These are phyloP conservation scores for Onychomys arenicola DNA, from an alignment of 2,797 vertebrate genomes.

Conservation along the genomic window DNA sequence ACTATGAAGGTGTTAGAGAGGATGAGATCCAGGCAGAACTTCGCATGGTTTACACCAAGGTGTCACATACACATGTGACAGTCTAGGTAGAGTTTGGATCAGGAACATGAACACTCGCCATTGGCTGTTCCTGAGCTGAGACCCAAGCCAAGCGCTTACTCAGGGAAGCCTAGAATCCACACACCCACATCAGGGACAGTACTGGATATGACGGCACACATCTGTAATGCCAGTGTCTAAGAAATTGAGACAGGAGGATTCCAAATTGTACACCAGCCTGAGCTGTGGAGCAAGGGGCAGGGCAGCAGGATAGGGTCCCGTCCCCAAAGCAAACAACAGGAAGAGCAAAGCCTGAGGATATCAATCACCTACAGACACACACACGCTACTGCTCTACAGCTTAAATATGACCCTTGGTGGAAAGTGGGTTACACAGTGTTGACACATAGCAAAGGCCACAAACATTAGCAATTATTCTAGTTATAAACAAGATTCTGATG, in stretches of 20 bases:
- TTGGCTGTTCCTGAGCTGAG: not conserved
- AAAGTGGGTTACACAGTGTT: constrained; percentile 11
- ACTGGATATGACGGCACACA: too few species aligned
- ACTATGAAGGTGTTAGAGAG: not conserved
- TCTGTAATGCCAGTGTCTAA: not conserved
- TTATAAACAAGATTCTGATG: constrained; percentile 1
- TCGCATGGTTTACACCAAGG: not conserved
- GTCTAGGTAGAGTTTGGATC: not conserved
- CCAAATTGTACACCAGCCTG: not conserved
- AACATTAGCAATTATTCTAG: constrained; percentile 14
- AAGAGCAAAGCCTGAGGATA: not conserved
- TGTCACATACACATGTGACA: not conserved
- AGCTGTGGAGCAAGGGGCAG: not conserved
- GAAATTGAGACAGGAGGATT: not conserved
- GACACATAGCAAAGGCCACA: not conserved
- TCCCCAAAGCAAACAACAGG: not conserved
- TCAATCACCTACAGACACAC: not conserved
- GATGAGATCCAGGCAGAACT: not conserved
- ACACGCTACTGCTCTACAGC: not conserved
- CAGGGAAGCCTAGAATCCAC: constrained; percentile 5
- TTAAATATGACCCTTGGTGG: not conserved
- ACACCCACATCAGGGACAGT: not conserved
- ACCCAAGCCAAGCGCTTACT: not conserved
- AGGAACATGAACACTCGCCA: not conserved
- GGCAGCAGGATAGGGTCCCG: not conserved